Evolutionary conservation across 2,888 invertebrate species (phyloP), one percentile per base, ranked within the genome.

Genomic region (Folsomia candida): DNA sequence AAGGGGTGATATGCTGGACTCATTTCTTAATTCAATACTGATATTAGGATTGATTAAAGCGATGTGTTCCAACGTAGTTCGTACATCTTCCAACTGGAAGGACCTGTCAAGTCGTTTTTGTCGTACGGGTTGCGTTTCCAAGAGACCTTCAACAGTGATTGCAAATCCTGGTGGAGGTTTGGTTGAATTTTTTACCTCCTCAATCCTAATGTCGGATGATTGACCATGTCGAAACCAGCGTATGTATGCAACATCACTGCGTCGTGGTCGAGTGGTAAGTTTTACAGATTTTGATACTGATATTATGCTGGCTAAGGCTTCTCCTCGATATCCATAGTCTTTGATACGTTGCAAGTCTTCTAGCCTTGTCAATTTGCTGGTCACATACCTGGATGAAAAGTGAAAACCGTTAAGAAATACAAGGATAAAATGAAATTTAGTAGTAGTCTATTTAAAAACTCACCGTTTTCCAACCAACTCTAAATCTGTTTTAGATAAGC

Each of bases 131-230:
- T 87, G 81, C 80, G 88, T 88, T 80, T 87, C 84, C 77, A 90
- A 84, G 78, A 91, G 88, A 63, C 88, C 88, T 79, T 86, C 86
- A 58, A 91, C 84, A 64, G 89, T 88, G 11, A 92, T 86, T 11
- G 91, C 91, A 0, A 91, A 91, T 67, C 92, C 92, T 75, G 83
- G 83, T 57, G 88, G 87, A 4, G 90, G 88, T 77, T 91, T 85
- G 25, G 80, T 76, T 4, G 74, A 73, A 11, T 81, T 76, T 67
- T 82, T 81, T 37, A 81, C 78, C 2, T 81, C 75, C 20, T 65
- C 60, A n/a, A 86, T 81, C n/a, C n/a, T n/a, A n/a, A n/a, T n/a
- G n/a, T n/a, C n/a, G n/a, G n/a, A n/a, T 26, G 81, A 78, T 11
- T 83, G 70, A 11, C 37, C 81, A 63, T 83, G 80, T 77, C 85